Conservation (phyloP, 2,797 vertebrate genomes). For the Champsocephalus esox region DNA sequence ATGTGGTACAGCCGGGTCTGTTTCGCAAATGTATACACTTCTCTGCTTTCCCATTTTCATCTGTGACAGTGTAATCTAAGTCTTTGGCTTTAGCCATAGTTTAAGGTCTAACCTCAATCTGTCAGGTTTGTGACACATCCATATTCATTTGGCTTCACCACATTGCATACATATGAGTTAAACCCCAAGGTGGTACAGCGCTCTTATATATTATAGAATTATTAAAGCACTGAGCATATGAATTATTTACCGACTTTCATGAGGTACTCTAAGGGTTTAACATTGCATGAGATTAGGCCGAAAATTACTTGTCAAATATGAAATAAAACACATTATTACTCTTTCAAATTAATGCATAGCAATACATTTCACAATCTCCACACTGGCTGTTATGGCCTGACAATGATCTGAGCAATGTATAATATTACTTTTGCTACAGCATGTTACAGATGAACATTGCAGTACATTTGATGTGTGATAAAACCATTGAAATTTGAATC, state of each 20-base stretch:
- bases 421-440: not conserved
- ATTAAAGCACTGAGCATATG: constrained; percentile 51
- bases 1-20: constrained; percentile 16
- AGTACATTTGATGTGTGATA: not conserved
- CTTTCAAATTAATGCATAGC: not conserved
- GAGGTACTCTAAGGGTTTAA: constrained; percentile 5
- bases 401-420: not conserved
- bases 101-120: constrained; percentile 65
- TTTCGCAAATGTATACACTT: constrained; percentile 49
- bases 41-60: constrained; percentile 50
- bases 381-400: not conserved
- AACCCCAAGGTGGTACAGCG: constrained; percentile 36
- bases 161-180: constrained; percentile 38
- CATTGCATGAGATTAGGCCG: constrained; percentile 17
- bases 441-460: not conserved
- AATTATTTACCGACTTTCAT: constrained; percentile 59
- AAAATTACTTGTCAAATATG: constrained; percentile 10
- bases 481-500: not conserved
- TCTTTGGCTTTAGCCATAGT: constrained; percentile 40
- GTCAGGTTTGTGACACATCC: constrained; percentile 60
- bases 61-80: constrained; percentile 39
- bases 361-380: not conserved
- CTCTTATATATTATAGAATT: constrained; percentile 51
- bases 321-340: not conserved
- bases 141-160: constrained; percentile 45